Percentiles rank a stretch among this genome's conserved stretches.
Evolutionary conservation across 2,888 invertebrate genomes (phyloP).

Genomic region (Pandemis heparana): DNA sequence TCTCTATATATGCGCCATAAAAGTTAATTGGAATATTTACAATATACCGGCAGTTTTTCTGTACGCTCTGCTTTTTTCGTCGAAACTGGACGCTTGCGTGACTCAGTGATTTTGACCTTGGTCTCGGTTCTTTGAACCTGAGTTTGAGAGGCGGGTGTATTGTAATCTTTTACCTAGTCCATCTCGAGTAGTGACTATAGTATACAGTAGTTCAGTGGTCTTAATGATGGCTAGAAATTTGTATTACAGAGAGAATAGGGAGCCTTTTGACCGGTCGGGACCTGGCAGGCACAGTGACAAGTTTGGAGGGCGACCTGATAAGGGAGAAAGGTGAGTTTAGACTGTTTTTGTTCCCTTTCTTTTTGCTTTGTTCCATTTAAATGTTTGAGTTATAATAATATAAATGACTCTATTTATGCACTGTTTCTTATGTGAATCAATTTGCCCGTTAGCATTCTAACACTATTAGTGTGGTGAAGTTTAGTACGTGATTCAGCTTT

Average conservation of each 20-base stretch:
- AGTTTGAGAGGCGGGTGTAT: constrained; percentile 48
- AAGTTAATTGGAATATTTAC: constrained; percentile 45
- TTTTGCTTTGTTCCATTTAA: background rate
- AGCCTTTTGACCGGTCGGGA: constrained; percentile 73
- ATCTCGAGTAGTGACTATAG: constrained; percentile 15
- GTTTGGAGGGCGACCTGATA: constrained; percentile 62
- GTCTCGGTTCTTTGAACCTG: constrained; percentile 74
- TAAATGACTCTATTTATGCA: background rate
- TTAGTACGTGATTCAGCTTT: too few relatives aligned
- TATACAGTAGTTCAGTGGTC: constrained; percentile 25
- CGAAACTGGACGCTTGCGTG: constrained; percentile 52
- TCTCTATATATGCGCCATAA: constrained; percentile 23
- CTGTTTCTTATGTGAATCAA: background rate
- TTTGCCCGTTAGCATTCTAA: constrained; percentile 10
- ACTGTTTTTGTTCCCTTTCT: background rate
- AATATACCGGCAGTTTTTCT: constrained; percentile 45
- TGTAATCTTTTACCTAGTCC: constrained; percentile 15
- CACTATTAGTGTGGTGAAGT: background rate
- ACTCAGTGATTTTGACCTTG: constrained; percentile 74
- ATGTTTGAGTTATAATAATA: background rate
- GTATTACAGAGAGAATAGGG: constrained; percentile 69
- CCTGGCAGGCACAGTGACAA: constrained; percentile 77
- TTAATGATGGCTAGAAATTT: constrained; percentile 44
- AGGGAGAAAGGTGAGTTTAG: constrained; percentile 60
- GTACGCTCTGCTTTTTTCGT: constrained; percentile 58